A percentile compares a stretch with the other conserved stretches of the same genome.
phyloP scores from a whole-genome alignment of 92 coral and sea anemone species.

The Parazoanthus swiftii region DNA sequence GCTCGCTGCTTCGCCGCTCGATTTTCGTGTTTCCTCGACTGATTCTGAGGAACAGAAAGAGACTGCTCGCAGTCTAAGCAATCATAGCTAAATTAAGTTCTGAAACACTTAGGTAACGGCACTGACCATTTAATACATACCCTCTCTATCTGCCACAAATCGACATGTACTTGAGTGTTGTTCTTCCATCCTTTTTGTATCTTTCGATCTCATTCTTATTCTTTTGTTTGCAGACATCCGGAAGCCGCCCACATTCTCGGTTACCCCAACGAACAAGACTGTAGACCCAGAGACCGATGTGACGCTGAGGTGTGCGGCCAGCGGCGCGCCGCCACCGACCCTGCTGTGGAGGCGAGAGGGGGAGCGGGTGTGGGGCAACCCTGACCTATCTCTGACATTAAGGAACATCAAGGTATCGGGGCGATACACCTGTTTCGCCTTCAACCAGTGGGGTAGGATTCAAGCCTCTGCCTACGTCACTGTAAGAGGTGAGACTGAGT shows the following conservation, averaged over 20 bases:
- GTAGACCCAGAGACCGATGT: constrained; percentile 93
- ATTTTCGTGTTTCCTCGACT: too few relatives aligned
- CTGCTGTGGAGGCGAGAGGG: constrained; percentile 75
- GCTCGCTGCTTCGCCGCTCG: too few relatives aligned
- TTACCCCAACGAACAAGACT: constrained; percentile 62
- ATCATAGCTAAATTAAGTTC: too few relatives aligned
- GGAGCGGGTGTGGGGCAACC: constrained; percentile 13
- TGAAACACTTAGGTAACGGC: not conserved
- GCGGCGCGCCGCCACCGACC: constrained; percentile 74
- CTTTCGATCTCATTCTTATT: not conserved
- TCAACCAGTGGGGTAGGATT: constrained; percentile 56
- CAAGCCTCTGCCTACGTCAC: constrained; percentile 72
- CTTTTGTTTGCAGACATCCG: constrained; percentile 41
- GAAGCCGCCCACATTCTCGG: constrained; percentile 66
- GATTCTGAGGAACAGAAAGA: too few relatives aligned
- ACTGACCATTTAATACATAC: not conserved
- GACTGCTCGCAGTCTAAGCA: too few relatives aligned
- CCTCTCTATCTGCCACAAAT: too few relatives aligned
- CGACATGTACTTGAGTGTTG: too few relatives aligned
- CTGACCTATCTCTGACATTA: constrained; percentile 54
- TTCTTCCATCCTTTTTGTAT: not conserved
- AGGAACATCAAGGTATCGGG: constrained; percentile 68
- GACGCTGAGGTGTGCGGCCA: constrained; percentile 74
- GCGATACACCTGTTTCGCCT: constrained; percentile 78
- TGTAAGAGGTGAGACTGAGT: constrained; percentile 62